These are phyloP conservation scores for Leptoclinus maculatus DNA, from an alignment of 2,797 vertebrate species.

Conservation along the genomic window DNA sequence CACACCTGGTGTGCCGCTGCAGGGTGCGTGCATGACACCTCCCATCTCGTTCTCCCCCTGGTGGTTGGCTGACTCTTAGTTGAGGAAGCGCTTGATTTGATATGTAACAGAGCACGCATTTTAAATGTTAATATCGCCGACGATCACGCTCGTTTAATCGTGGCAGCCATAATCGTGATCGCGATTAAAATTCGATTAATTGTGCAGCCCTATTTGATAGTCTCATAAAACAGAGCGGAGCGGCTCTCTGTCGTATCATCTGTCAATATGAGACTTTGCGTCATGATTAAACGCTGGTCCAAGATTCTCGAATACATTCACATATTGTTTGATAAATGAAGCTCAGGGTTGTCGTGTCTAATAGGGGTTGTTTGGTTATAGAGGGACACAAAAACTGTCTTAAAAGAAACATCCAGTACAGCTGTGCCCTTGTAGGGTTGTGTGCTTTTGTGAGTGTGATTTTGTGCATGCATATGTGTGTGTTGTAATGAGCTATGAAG, in stretches of 20 bases:
- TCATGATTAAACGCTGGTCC: constrained; percentile 36
- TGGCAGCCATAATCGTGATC: too few species aligned
- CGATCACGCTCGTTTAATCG: too few species aligned
- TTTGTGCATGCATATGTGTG: constrained; percentile 5
- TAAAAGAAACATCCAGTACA: constrained; percentile 5
- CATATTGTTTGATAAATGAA: constrained; percentile 24
- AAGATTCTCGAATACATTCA: not conserved
- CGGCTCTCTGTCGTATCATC: constrained; percentile 21
- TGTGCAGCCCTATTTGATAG: constrained; percentile 30
- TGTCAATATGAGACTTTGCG: constrained; percentile 41
- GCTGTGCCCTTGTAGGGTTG: constrained; percentile 19
- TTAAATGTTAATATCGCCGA: too few species aligned
- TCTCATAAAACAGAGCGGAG: constrained; percentile 20
- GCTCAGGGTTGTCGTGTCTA: constrained; percentile 15
- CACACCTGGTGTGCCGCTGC: too few species aligned
- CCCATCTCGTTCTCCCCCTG: too few species aligned
- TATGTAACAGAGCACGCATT: too few species aligned
- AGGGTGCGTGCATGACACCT: too few species aligned
- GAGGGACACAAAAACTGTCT: not conserved
- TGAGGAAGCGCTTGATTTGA: too few species aligned
- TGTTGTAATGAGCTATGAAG: constrained; percentile 22
- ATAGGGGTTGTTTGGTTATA: constrained; percentile 1
- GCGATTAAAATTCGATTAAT: too few species aligned
- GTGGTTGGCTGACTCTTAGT: too few species aligned
- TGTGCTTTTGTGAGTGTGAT: not conserved